Percentiles rank a stretch among this genome's conserved stretches.
Conservation (phyloP, 2,797 vertebrate genomes). For the Clarias platycephalus region DNA sequence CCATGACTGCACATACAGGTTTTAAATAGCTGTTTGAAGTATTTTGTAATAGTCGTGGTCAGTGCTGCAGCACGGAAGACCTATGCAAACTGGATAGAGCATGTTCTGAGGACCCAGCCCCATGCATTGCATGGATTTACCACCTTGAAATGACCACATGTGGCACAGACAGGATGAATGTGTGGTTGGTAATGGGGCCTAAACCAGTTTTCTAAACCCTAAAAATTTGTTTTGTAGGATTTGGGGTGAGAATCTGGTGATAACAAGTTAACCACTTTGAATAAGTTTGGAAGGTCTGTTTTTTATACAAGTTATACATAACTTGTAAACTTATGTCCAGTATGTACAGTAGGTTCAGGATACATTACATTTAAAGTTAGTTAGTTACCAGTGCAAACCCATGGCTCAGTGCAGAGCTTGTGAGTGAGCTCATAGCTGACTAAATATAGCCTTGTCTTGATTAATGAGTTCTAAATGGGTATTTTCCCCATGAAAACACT, state of each 20-base stretch:
- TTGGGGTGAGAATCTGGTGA: background rate
- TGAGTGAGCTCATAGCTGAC: constrained; percentile 50
- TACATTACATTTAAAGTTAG: constrained; percentile 31
- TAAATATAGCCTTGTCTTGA: constrained; percentile 65
- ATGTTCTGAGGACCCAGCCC: background rate
- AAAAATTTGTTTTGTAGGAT: background rate
- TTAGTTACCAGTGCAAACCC: constrained; percentile 23
- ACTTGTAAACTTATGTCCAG: background rate
- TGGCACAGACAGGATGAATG: background rate
- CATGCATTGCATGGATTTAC: background rate
- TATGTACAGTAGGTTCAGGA: background rate
- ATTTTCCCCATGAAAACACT: constrained; percentile 61
- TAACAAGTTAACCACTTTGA: background rate
- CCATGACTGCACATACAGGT: too few species aligned
- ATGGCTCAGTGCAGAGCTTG: constrained; percentile 34
- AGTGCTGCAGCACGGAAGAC: background rate
- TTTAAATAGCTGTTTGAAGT: too few species aligned
- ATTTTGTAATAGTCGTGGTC: too few species aligned
- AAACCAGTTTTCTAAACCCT: background rate
- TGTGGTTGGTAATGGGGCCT: background rate
- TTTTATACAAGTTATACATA: background rate
- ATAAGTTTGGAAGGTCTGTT: background rate
- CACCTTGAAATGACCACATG: background rate
- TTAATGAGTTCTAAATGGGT: constrained; percentile 62
- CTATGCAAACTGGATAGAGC: background rate